Evolutionary conservation across 2,113 vertebrate genomes (phyloP), one percentile per base, ranked within the genome.

Genomic region (Heterocephalus glaber): DNA sequence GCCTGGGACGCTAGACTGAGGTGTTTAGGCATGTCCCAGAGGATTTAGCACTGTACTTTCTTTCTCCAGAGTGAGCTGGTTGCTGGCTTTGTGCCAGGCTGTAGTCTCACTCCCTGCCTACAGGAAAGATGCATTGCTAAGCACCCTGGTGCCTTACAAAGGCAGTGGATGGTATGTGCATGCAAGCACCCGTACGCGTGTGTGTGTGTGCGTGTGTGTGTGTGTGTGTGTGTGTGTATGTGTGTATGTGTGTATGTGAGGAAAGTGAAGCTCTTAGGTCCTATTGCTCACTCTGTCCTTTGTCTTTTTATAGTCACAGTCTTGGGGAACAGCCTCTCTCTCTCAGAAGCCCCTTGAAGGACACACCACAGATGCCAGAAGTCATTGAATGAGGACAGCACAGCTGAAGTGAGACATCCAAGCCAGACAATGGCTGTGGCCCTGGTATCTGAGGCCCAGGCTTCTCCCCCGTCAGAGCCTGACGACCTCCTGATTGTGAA

Each of bases 401-500:
- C 33, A 28, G 56, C 66, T 88, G 89, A 72, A 72, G 95, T 60
- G 72, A 94, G 74, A 56, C 14, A 1, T 47, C 79, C 24, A 4
- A 79, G 52, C 35, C 41, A 24, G 54, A 88, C 28, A n/a, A 97
- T 97, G 97, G 97, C 96, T 4, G 82, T 95, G 38, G 85, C 89
- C 58, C 20, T 95, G 20, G 89, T 93, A 8, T 41, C 89, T 19
- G 86, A 49, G 91, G 80, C 56, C 66, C 95, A 58, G 80, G 72
- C 68, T 22, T 96, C 92, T 54, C 88, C 66, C 2, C n/a, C 0
- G 0, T 14, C 77, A 12, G 97, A 92, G 77, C 74, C 94, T 6
- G 95, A 96, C 52, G 97, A 95, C 20, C 61, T 98, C 49, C 79
- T 97, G 52, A 92, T 97, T 81, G 97, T 97, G 66, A 97, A 98